Evolutionary conservation across 2,113 vertebrate genomes (phyloP).

Genomic region (Casuarius casuarius): DNA sequence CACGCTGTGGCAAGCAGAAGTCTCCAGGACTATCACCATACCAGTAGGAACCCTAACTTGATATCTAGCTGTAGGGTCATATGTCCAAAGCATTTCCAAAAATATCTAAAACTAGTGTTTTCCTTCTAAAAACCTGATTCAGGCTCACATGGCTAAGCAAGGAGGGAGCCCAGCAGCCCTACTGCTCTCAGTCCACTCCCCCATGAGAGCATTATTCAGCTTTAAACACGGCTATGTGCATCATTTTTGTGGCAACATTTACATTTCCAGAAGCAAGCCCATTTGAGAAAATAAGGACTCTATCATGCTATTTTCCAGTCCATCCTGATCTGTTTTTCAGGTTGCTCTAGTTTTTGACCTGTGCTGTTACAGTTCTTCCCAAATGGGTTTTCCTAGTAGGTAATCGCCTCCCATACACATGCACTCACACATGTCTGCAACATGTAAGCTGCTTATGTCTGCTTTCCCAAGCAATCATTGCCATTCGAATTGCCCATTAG

Average conservation of each 20-base stretch:
- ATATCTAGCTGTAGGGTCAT: background rate
- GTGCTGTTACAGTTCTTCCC: background rate
- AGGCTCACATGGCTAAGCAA: background rate
- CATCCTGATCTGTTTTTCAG: background rate
- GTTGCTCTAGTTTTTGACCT: background rate
- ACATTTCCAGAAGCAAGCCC: fast-evolving
- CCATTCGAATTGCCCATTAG: background rate
- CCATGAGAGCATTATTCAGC: background rate
- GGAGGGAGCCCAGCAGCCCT: background rate
- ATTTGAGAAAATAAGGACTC: background rate
- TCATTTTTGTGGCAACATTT: background rate
- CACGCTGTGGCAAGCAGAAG: background rate
- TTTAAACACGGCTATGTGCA: fast-evolving
- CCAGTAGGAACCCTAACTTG: background rate
- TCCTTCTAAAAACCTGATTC: background rate
- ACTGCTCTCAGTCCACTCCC: background rate
- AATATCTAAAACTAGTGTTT: background rate
- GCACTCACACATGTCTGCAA: background rate
- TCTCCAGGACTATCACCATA: fast-evolving
- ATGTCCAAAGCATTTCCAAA: background rate
- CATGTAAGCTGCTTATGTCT: background rate
- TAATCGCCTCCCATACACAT: background rate
- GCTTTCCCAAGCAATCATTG: background rate
- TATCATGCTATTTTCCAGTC: background rate
- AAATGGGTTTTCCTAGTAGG: background rate